These are phyloP conservation scores for Drosophila nr. perissopoda DNA, from an alignment of 2,888 invertebrate species.

Conservation along the genomic window DNA sequence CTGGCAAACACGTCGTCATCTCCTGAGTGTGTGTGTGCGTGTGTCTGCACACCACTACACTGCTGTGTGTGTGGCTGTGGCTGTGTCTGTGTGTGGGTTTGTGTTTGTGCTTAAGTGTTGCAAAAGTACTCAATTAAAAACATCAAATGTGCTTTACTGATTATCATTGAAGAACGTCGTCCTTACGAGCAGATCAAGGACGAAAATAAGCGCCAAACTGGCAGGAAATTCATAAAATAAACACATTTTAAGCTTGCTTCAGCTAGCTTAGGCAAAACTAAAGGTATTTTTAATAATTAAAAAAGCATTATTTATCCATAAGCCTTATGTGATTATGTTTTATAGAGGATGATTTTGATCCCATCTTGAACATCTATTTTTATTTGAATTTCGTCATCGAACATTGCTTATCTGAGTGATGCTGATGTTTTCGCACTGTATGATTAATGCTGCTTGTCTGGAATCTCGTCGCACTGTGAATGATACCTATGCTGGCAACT, in stretches of 20 bases:
- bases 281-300: neutral
- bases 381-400: neutral
- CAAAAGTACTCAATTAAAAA: slow-evolving; percentile 79
- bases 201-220: slow-evolving; percentile 41
- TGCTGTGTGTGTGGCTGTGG: slow-evolving; percentile 5
- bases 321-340: neutral
- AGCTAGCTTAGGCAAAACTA: neutral
- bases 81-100: slow-evolving; percentile 2
- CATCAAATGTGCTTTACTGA: slow-evolving; percentile 71
- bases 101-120: slow-evolving; percentile 52
- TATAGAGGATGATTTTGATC: neutral
- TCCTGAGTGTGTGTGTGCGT: slow-evolving; percentile 8
- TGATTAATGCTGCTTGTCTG: neutral
- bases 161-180: slow-evolving; percentile 32
- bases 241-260: neutral
- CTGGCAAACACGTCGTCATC: slow-evolving; percentile 40
- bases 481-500: neutral
- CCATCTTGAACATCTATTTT: neutral
- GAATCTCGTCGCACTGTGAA: neutral
- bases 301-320: neutral
- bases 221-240: neutral
- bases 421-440: neutral
- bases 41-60: neutral
- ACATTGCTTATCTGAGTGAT: neutral
- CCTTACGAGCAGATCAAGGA: slow-evolving; percentile 63